Evolutionary conservation across 2,113 vertebrate species (phyloP), one percentile per base, ranked within the genome.

Genomic region (Centrocercus urophasianus): DNA sequence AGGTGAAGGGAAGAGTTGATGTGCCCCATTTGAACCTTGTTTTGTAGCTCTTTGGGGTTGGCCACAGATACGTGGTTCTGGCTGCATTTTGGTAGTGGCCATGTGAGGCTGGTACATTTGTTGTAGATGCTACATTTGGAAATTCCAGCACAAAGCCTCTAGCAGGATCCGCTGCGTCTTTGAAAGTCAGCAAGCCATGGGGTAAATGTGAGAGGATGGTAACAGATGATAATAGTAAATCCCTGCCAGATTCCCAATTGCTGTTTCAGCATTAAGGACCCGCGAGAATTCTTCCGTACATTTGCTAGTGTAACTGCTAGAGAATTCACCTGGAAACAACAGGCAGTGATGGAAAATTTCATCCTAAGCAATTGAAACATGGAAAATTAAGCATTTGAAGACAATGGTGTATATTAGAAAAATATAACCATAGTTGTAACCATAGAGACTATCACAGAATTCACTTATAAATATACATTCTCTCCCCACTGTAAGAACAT

Each of bases 371-470:
- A 65, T 57, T 92, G 86, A 96, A 93, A 96, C 80, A 75, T 74
- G 57, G 88, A 14, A 93, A 96, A 91, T 88, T 93, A 92, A 93
- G 92, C 92, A 93, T 96, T 88, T 93, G 93, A 93, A 96, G 90
- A 96, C 90, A 96, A 96, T 94, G 83, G 83, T 90, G 93, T 92
- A 64, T 94, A 93, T 96, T 96, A 95, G 92, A 91, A 95, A 96
- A 96, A 83, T 40, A 76, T 86, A 38, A 38, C 38, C 38, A 38
- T 93, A 64, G 52, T 89, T 95, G 96, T 96, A 94, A 96, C 96
- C 95, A 96, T 95, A 95, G 96, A 95, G 96, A 96, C 93, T 78
- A 92, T 86, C 57, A 71, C 69, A 93, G 90, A 43, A 89, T 95
- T 88, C 88, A 69, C 90, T 93, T 88, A 40, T 19, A 91, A 90